Conservation (phyloP, 2,113 vertebrate genomes). For the Puffinus mauretanicus region DNA sequence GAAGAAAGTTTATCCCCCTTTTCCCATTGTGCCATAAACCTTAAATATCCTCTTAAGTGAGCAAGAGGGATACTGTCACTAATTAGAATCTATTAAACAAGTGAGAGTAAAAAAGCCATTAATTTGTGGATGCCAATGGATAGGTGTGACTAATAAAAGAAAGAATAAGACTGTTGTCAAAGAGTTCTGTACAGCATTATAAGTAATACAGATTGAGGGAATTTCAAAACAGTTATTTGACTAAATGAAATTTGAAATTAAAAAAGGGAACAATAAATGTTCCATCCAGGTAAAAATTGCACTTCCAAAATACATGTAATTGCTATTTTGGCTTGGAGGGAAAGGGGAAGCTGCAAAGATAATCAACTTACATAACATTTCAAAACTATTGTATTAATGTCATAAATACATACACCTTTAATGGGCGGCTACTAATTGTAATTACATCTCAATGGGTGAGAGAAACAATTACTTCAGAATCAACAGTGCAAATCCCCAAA, state of each 20-base stretch:
- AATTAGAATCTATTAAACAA: not conserved
- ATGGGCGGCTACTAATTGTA: not conserved
- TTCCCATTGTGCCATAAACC: not conserved
- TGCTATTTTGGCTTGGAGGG: not conserved
- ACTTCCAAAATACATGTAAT: not conserved
- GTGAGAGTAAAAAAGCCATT: not conserved
- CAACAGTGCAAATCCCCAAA: not conserved
- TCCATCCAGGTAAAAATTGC: not conserved
- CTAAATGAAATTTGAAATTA: not conserved
- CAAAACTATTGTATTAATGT: not conserved
- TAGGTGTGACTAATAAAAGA: not conserved
- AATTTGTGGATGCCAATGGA: not conserved
- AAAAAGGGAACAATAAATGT: not conserved
- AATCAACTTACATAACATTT: not conserved
- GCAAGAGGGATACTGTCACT: not conserved
- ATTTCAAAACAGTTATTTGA: not conserved
- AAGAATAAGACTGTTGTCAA: not conserved
- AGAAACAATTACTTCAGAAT: not conserved
- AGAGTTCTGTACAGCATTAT: not conserved
- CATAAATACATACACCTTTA: not conserved
- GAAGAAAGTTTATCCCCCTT: not conserved
- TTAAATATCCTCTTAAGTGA: not conserved
- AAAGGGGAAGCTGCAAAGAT: not conserved
- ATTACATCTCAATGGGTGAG: not conserved
- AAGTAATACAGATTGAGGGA: not conserved